Percentiles rank a stretch among this genome's conserved stretches.
Evolutionary conservation across 2,888 invertebrate species (phyloP).

Genomic region (Ochropacha duplaris): DNA sequence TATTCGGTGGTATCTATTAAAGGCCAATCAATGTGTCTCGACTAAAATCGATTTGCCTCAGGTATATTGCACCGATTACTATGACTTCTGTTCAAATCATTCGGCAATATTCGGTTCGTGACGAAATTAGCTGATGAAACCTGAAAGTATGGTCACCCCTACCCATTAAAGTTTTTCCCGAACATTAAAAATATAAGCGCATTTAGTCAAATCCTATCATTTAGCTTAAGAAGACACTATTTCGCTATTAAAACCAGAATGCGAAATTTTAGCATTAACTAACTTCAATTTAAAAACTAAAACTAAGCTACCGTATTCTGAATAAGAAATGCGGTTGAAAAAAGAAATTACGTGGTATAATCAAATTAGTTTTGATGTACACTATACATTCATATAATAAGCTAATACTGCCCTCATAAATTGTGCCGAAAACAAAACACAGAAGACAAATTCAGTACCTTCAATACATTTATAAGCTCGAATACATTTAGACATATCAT

Average conservation of each 20-base stretch:
- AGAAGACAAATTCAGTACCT: constrained; percentile 31
- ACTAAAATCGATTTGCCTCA: too few relatives aligned
- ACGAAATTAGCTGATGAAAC: too few relatives aligned
- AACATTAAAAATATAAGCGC: neutral
- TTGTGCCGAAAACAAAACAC: constrained; percentile 7
- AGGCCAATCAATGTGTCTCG: too few relatives aligned
- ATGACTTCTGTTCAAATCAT: too few relatives aligned
- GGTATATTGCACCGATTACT: too few relatives aligned
- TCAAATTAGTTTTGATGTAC: constrained; percentile 10
- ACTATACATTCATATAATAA: neutral
- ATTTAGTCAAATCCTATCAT: neutral
- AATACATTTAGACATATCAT: constrained; percentile 37
- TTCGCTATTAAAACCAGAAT: constrained; percentile 1
- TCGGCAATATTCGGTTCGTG: too few relatives aligned
- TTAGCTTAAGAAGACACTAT: neutral
- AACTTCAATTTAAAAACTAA: constrained; percentile 8
- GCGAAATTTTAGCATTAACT: constrained; percentile 8
- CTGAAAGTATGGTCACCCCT: neutral
- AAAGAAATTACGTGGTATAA: neutral
- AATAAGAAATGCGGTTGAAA: neutral
- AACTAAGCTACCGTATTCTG: neutral
- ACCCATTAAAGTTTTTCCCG: neutral
- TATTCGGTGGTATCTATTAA: too few relatives aligned
- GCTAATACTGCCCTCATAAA: neutral
- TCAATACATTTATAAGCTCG: constrained; percentile 23